phyloP scores from a whole-genome alignment of 2,888 invertebrate species.

The Noctua fimbriata region DNA sequence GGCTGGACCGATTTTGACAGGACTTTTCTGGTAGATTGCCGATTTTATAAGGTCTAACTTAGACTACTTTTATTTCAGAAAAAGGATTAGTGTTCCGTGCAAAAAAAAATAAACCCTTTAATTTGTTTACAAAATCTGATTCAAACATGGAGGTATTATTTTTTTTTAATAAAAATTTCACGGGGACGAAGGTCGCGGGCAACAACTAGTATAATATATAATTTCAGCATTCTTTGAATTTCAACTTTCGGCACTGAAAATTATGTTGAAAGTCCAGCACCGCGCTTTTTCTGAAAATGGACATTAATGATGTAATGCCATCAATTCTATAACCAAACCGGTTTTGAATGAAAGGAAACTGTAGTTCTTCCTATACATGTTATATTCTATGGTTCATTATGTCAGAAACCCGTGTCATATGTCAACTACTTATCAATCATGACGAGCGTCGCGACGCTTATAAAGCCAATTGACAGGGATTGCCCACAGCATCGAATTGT shows the following conservation, averaged over 20 bases:
- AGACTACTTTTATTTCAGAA: too few species aligned
- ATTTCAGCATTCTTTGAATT: not conserved
- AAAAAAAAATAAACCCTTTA: too few species aligned
- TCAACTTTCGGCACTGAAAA: not conserved
- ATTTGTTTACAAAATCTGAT: too few species aligned
- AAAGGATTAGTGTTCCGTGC: too few species aligned
- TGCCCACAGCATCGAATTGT: constrained; percentile 23
- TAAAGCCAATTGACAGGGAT: constrained; percentile 45
- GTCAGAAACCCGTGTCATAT: constrained; percentile 32
- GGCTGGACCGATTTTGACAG: too few species aligned
- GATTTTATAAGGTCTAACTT: too few species aligned
- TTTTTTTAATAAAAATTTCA: too few species aligned
- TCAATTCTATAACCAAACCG: not conserved
- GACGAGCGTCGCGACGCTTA: constrained; percentile 18
- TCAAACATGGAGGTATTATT: too few species aligned
- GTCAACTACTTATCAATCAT: constrained; percentile 41
- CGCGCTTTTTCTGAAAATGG: not conserved
- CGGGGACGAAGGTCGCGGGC: too few species aligned
- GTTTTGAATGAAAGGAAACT: not conserved
- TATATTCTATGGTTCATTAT: not conserved
- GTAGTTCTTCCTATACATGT: not conserved
- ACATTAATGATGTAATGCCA: not conserved
- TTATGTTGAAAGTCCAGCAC: not conserved
- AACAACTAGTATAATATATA: too few species aligned
- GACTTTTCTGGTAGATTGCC: too few species aligned